These are phyloP conservation scores for Drosophila fuyamai DNA, from an alignment of 1,140 invertebrate species.

Conservation along the genomic window DNA sequence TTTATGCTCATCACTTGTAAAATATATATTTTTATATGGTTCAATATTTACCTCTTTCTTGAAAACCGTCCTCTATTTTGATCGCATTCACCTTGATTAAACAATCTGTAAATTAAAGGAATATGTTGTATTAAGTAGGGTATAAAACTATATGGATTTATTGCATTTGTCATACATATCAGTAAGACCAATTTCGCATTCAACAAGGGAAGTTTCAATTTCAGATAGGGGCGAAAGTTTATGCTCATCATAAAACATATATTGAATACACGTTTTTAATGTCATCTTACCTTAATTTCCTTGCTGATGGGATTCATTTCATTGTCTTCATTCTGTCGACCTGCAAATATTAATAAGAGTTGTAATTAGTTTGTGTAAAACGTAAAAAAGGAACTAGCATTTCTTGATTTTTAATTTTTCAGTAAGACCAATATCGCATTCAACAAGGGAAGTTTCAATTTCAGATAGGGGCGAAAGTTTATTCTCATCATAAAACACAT, in stretches of 20 bases:
- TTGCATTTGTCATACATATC: conserved; percentile 6
- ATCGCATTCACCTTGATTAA: neutral
- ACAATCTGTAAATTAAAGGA: neutral
- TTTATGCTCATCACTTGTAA: conserved; percentile 27
- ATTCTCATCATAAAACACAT: conserved; percentile 35
- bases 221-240: conserved; percentile 72
- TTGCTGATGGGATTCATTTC: too few species aligned
- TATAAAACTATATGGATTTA: neutral
- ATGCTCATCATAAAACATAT: conserved; percentile 30
- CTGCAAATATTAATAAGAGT: too few species aligned
- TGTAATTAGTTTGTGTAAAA: too few species aligned
- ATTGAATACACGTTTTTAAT: neutral
- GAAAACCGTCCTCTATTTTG: neutral
- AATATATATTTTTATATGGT: neutral
- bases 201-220: conserved; percentile 60
- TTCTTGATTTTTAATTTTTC: too few species aligned
- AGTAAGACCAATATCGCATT: conserved; percentile 68
- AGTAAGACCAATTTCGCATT: conserved; percentile 68
- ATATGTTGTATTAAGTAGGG: neutral
- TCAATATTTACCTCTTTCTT: conserved; percentile 6
- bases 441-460: conserved; percentile 60
- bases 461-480: conserved; percentile 72
- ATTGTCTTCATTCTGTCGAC: too few species aligned
- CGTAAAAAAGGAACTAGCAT: too few species aligned
- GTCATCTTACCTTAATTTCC: conserved; percentile 7